These are phyloP conservation scores for Mesopsocus fuscifrons DNA, from an alignment of 2,888 invertebrate genomes.

Conservation along the genomic window DNA sequence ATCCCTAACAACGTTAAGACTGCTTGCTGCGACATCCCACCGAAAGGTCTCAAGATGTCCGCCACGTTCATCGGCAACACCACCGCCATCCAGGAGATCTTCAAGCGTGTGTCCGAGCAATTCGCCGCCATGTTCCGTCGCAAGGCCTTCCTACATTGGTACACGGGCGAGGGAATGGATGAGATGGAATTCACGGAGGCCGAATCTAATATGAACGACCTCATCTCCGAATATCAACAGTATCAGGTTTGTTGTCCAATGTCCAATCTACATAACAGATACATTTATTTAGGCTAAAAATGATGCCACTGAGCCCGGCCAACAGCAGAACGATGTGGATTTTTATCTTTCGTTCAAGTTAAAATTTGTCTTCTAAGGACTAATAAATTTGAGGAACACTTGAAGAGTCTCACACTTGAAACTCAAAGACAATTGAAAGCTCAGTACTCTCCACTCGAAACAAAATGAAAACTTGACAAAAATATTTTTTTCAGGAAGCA, in stretches of 20 bases:
- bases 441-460: no score
- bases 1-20: conserved; percentile 56
- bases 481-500: conserved; percentile 3
- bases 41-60: conserved; percentile 43
- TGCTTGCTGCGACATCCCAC: conserved; percentile 50
- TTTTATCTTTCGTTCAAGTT: background rate
- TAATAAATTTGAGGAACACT: background rate
- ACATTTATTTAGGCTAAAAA: no score
- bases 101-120: conserved; percentile 80
- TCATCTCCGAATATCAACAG: conserved; percentile 84
- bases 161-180: conserved; percentile 66
- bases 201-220: conserved; percentile 84
- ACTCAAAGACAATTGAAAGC: no score
- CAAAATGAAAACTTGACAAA: no score
- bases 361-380: background rate
- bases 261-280: no score
- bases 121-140: conserved; percentile 87
- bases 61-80: conserved; percentile 44
- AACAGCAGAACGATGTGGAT: no score
- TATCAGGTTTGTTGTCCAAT: conserved; percentile 41
- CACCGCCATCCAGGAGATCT: conserved; percentile 39
- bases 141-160: conserved; percentile 96
- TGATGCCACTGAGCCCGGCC: no score
- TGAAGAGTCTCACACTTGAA: background rate
- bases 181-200: no score